Conservation (phyloP, 2,888 invertebrate genomes). For the Zeuzera pyrina region DNA sequence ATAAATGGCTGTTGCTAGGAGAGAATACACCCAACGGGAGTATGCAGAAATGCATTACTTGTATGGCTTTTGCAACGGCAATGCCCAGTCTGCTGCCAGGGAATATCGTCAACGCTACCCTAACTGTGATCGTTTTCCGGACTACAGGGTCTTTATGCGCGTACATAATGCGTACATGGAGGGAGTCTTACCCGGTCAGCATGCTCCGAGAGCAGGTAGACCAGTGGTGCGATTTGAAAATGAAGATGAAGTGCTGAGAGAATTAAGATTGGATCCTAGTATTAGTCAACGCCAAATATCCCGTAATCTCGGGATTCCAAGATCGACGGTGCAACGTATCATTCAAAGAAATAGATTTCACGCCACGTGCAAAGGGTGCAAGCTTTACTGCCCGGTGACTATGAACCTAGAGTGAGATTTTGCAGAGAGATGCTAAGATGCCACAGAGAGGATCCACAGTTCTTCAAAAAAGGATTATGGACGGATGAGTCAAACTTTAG, state of each 20-base stretch:
- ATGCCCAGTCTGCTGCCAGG: conserved; percentile 2
- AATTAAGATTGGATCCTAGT: conserved; percentile 10
- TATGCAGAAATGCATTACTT: too few relatives aligned
- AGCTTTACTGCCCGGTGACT: conserved; percentile 11
- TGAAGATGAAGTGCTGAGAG: conserved; percentile 9
- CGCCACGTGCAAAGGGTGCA: conserved; percentile 13
- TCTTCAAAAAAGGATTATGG: conserved; percentile 12
- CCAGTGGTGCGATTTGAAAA: conserved; percentile 8
- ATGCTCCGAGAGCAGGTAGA: conserved; percentile 11
- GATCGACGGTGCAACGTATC: conserved; percentile 9
- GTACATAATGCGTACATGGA: conserved; percentile 11
- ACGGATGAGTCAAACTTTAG: conserved; percentile 8
- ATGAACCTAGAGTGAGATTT: conserved; percentile 13
- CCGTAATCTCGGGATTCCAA: conserved; percentile 10
- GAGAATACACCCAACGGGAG: too few relatives aligned
- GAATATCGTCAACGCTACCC: conserved; percentile 2
- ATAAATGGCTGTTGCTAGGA: too few relatives aligned
- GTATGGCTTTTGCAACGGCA: conserved; percentile 1
- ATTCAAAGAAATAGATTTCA: conserved; percentile 10
- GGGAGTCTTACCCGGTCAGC: conserved; percentile 8
- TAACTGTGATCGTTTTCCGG: conserved; percentile 4
- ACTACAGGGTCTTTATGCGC: conserved; percentile 12
- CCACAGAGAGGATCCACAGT: conserved; percentile 11
- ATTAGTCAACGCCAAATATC: conserved; percentile 12
- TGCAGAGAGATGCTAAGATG: conserved; percentile 12